phyloP scores from a whole-genome alignment of 1,140 invertebrate species.

The Drosophila baimaii region DNA sequence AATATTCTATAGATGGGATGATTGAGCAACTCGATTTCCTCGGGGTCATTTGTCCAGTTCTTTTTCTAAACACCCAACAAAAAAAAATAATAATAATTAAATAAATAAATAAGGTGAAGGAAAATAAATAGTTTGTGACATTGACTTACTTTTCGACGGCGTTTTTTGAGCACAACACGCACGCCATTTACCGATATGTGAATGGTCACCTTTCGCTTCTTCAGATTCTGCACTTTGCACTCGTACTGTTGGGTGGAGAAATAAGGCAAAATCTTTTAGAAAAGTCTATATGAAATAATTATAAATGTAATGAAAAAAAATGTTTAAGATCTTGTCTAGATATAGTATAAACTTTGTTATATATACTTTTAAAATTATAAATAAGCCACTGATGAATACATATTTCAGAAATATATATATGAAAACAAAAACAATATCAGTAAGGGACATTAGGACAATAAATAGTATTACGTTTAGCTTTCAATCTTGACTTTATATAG shows the following conservation, averaged over 20 bases:
- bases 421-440: no score
- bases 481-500: background rate
- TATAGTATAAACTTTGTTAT: no score
- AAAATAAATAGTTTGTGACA: conserved; percentile 1
- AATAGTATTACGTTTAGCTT: no score
- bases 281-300: background rate
- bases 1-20: conserved; percentile 99
- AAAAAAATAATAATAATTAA: no score
- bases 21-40: conserved; percentile 91
- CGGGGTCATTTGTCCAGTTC: conserved; percentile 90
- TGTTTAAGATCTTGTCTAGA: no score
- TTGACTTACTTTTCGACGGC: conserved; percentile 87
- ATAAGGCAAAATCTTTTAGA: background rate
- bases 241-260: conserved; percentile 91
- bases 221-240: conserved; percentile 98
- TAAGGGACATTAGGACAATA: no score
- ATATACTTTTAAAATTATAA: no score
- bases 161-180: conserved; percentile 92
- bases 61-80: conserved; percentile 86
- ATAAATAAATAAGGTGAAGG: background rate
- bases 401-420: no score
- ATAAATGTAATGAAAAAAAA: background rate
- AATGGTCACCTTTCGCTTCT: conserved; percentile 98
- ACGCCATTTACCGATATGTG: conserved; percentile 98
- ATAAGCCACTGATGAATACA: no score